Evolutionary conservation across 1,140 invertebrate species (phyloP).

Genomic region (Goniozus legneri): DNA sequence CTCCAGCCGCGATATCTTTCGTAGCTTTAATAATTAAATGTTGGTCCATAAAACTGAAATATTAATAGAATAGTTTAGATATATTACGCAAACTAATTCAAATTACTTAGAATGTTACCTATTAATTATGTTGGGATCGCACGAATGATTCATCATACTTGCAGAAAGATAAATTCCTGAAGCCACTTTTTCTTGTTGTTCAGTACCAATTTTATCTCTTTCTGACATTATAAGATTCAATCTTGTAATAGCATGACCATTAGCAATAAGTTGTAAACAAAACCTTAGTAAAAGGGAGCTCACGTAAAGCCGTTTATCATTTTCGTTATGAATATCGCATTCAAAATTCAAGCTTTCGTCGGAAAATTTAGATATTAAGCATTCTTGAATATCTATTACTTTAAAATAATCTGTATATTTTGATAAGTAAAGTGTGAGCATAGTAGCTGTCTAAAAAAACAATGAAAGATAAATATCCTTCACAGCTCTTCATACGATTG

Average conservation of each 20-base stretch:
- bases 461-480: conserved; percentile 1
- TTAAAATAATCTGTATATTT: conserved; percentile 57
- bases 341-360: conserved; percentile 25
- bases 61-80: too few relatives aligned
- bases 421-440: conserved; percentile 57
- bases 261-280: conserved; percentile 74
- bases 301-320: conserved; percentile 52
- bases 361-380: conserved; percentile 35
- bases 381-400: conserved; percentile 28
- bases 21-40: conserved; percentile 59
- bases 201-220: conserved; percentile 29
- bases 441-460: conserved; percentile 57
- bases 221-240: conserved; percentile 31
- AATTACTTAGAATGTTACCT: conserved; percentile 60
- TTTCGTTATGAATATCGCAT: conserved; percentile 35
- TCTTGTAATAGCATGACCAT: conserved; percentile 71
- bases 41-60: conserved; percentile 49
- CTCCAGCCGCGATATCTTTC: conserved; percentile 53
- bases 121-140: conserved; percentile 77
- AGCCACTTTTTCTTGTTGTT: conserved; percentile 64
- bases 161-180: conserved; percentile 85
- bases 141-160: conserved; percentile 89
- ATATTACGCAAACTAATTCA: conserved; percentile 16
- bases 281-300: conserved; percentile 66
- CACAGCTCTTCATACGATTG: conserved; percentile 3